Evolutionary conservation across 2,797 vertebrate species (phyloP), one percentile per base, ranked within the genome.

Genomic region (Rallus crepitans): DNA sequence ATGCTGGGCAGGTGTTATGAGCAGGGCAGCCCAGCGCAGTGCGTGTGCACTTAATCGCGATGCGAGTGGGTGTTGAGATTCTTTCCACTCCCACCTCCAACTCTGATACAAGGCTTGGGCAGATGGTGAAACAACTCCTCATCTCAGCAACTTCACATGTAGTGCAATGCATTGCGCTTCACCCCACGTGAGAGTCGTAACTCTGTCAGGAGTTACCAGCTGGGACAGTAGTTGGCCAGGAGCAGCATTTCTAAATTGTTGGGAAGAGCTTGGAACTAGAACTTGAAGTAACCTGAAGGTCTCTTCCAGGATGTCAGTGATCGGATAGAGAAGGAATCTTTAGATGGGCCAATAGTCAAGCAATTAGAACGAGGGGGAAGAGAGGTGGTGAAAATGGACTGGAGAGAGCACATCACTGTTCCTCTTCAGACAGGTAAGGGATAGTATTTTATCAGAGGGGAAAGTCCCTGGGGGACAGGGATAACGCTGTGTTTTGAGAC

Each of bases 361-460:
- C 99, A 99, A 83, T 96, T 99, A 77, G 99, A 99, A 97, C 98
- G 98, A 96, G 99, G 99, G 3, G 99, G 99, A 75, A 98, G 99
- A 96, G 98, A 98, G 7, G 99, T 99, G 89, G 99, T 99, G 93
- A 99, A 99, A 96, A 95, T 98, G 94, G 99, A 99, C 97, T 99
- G 99, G 99, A 98, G 99, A 94, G 99, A 99, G 77, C 99, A 99
- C 65, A 99, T 99, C 97, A 99, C 99, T 1, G 98, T 99, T 75
- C 99, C 99, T 33, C 98, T 99, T 80, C 99, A 99, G 97, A 99
- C 99, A 93, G 99, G 99, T 99, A 97, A 79, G 0, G 33, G 20
- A 11, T 1, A 28, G 24, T 3, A 8, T 17, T 60, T 66, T 60
- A 23, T 9, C n/a, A 4, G 30, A 33, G 28, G 2, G 31, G 18